Percentiles rank a stretch among this genome's conserved stretches.
Evolutionary conservation across 2,113 vertebrate genomes (phyloP).

Genomic region (Cyprinus carpio): DNA sequence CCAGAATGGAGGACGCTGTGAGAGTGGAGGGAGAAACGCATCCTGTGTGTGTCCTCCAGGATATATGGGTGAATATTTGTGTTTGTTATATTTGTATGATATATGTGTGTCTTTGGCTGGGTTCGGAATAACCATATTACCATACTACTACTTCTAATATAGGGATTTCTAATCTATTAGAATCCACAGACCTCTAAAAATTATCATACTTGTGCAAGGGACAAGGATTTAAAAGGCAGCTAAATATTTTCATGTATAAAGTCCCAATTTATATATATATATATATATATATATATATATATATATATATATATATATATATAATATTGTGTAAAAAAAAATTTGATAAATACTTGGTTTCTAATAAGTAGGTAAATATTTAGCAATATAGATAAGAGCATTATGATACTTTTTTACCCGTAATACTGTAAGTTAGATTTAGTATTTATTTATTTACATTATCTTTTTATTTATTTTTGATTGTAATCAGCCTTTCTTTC

Average conservation of each 20-base stretch:
- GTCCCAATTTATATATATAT: background rate
- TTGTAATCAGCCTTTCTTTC: too few species aligned
- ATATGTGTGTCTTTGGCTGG: background rate
- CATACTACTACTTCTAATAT: background rate
- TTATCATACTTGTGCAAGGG: background rate
- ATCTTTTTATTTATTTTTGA: too few species aligned
- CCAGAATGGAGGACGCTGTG: constrained; percentile 90
- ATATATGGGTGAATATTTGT: constrained; percentile 77
- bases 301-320: background rate
- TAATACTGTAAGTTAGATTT: too few species aligned
- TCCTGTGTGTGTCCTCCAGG: constrained; percentile 88
- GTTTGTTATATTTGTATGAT: background rate
- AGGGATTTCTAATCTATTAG: background rate
- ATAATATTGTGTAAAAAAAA: too few species aligned
- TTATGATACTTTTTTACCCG: too few species aligned
- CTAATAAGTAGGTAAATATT: background rate
- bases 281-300: too few species aligned
- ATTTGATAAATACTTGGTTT: background rate
- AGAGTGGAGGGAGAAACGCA: constrained; percentile 82
- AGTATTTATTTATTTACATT: too few species aligned
- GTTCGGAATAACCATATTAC: background rate
- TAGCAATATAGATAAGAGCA: too few species aligned
- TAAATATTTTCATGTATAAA: background rate
- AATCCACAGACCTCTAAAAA: background rate
- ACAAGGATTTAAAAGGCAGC: background rate